Evolutionary conservation across 2,113 vertebrate species (phyloP).

Genomic region (Odobenus rosmarus): DNA sequence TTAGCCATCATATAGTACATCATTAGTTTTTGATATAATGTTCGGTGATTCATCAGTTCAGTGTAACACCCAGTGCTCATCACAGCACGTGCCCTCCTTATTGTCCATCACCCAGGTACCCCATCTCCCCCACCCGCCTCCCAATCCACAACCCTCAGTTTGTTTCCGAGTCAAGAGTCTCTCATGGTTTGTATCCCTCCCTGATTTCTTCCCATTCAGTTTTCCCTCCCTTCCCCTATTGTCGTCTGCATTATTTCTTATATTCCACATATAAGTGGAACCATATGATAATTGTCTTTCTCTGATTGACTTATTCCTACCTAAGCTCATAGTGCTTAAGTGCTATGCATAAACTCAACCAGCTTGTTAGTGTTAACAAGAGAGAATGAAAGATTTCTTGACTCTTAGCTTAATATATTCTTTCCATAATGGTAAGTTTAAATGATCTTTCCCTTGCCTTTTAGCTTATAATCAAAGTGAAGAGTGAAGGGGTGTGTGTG

Average conservation of each 20-base stretch:
- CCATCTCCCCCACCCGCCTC: not conserved
- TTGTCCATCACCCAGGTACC: not conserved
- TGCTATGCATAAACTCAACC: not conserved
- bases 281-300: not conserved
- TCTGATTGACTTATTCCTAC: not conserved
- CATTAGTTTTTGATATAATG: not conserved
- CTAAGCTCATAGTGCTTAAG: not conserved
- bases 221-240: not conserved
- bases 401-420: not conserved
- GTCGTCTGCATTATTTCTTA: not conserved
- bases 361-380: not conserved
- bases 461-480: slow-evolving; percentile 8
- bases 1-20: not conserved
- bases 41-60: not conserved
- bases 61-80: not conserved
- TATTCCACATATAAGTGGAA: not conserved
- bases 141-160: not conserved
- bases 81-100: not conserved
- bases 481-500: not conserved
- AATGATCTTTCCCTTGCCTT: not conserved
- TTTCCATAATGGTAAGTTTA: not conserved
- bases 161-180: not conserved
- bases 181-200: not conserved
- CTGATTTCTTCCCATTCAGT: not conserved
- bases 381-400: not conserved